These are phyloP conservation scores for Pangasius krempfi DNA, from an alignment of 2,797 vertebrate species.

Conservation along the genomic window DNA sequence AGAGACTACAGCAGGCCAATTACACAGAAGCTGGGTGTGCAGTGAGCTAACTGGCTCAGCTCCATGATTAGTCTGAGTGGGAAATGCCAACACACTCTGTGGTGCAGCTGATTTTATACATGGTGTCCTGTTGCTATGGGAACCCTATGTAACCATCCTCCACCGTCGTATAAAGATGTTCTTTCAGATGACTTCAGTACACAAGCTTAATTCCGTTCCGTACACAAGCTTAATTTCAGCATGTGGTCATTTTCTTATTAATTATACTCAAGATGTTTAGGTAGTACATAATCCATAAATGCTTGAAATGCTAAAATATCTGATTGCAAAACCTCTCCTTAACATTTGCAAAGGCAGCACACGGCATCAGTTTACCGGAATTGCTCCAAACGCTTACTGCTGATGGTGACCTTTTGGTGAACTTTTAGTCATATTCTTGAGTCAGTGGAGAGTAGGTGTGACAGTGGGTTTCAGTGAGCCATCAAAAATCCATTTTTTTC, in stretches of 20 bases:
- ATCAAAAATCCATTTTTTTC: neutral
- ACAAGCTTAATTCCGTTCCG: neutral
- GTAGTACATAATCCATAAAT: neutral
- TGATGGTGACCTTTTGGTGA: neutral
- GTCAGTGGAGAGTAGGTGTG: neutral
- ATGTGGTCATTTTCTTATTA: neutral
- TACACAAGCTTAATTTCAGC: neutral
- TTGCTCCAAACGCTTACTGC: neutral
- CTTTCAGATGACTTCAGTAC: neutral
- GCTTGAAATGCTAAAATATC: neutral
- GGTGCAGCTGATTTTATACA: slow-evolving; percentile 57
- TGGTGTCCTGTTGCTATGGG: slow-evolving; percentile 59
- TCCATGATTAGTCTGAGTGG: slow-evolving; percentile 25
- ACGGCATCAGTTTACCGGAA: neutral
- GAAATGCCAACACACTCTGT: slow-evolving; percentile 57
- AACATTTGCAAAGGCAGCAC: neutral
- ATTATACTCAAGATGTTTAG: neutral
- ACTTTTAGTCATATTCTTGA: neutral
- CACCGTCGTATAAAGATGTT: slow-evolving; percentile 1
- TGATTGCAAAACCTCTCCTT: neutral
- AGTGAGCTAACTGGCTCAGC: slow-evolving; percentile 34
- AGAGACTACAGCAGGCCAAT: neutral
- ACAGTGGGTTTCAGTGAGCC: neutral
- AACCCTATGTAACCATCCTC: slow-evolving; percentile 35
- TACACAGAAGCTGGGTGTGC: slow-evolving; percentile 3